These are phyloP conservation scores for Thomomys bottae DNA, from an alignment of 2,113 vertebrate genomes.

Conservation along the genomic window DNA sequence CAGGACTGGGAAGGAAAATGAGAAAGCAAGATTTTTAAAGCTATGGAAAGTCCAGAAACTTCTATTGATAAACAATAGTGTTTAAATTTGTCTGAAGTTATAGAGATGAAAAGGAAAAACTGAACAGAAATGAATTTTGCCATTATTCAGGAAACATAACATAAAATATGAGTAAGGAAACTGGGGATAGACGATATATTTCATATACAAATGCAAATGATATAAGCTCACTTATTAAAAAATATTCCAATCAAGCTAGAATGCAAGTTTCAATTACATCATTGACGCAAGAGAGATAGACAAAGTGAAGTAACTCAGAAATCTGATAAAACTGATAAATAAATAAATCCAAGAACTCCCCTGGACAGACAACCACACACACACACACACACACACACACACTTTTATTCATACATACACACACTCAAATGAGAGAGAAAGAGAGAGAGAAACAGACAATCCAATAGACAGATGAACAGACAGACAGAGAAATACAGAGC, in stretches of 20 bases:
- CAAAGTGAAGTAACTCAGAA: constrained; percentile 40
- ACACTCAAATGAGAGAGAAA: background rate
- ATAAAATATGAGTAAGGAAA: constrained; percentile 19
- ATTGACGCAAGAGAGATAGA: background rate
- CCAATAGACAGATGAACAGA: no score
- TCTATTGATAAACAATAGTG: background rate
- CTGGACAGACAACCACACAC: background rate
- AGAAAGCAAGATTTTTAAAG: background rate
- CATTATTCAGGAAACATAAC: constrained; percentile 25
- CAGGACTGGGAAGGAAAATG: background rate
- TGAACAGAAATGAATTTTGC: constrained; percentile 27
- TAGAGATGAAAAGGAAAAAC: constrained; percentile 20
- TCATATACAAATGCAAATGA: constrained; percentile 59
- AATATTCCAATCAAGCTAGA: constrained; percentile 4
- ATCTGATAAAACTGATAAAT: constrained; percentile 8
- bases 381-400: background rate
- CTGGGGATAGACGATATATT: constrained; percentile 10
- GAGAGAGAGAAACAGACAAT: background rate
- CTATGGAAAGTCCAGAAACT: background rate
- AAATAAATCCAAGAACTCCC: background rate
- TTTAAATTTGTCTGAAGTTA: background rate
- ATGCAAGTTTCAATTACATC: constrained; percentile 19
- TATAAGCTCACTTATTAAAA: constrained; percentile 56
- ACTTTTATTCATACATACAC: background rate
- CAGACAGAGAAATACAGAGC: background rate